Base-by-base conservation (phyloP, 2,797 vertebrate species). In the Neostethus bicornis region DNA sequence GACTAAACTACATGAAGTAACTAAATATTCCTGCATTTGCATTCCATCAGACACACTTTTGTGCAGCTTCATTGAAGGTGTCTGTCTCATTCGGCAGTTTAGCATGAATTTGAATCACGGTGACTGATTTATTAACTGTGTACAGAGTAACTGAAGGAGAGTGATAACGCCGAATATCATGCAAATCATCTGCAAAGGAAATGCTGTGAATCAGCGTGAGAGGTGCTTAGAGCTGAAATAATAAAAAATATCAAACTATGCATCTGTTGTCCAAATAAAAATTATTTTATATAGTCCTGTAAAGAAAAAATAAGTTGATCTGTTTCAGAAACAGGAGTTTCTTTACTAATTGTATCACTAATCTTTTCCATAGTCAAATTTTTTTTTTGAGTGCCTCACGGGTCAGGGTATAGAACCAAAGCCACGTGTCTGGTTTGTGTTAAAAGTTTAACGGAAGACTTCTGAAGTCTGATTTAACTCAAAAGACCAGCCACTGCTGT, bases 401-500 rank as follows among this genome's bases (percentile, higher is more conserved):
- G 89, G 90, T 92, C 87, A 90, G 63, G 81, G 79, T 79, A 74
- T 66, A 44, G 82, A 76, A 83, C 73, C 79, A 77, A 84, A 76
- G 80, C 59, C 79, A 65, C 83, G 47, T 70, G 73, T 89, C 90
- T 92, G 92, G 87, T 89, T 87, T 89, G 77, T 87, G 90, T 92
- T 88, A 62, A 51, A 17, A 63, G 59, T 80, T 75, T 50, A 80
- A 78, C 81, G 71, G 75, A 61, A 84, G 75, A 87, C 81, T 78
- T 88, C 81, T 81, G 69, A 90, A 80, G 78, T 89, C 81, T 88
- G 79, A 90, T 86, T 90, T 85, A 79, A 86, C 61, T 81, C 75
- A 85, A 56, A 63, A 60, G 41, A 45, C 67, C 66, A 74, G 64
- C 26, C 35, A 1, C 70, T 61, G 35, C 56, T 71, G 64, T 71